Evolutionary conservation across 64 coral and sea anemone species (phyloP), one percentile per base, ranked within the genome.

Genomic region (Anthopleura sola): DNA sequence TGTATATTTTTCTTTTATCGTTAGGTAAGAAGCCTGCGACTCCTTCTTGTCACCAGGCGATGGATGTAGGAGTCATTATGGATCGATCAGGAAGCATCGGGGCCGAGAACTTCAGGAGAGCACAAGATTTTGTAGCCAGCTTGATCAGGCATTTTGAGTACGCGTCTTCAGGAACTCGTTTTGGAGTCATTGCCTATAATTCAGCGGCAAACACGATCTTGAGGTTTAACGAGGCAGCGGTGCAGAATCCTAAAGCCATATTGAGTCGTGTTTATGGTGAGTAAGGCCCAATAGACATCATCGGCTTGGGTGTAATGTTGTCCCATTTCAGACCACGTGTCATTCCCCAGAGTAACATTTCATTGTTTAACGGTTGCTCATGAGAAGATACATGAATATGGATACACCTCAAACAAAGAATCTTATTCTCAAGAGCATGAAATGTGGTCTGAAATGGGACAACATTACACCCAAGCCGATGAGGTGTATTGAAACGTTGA

Each of bases 11-110:
- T 6, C 7, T 17, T 12, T 53, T 53, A 15, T 53, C 14, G 14
- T 6, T 44, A 79, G 76, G 76, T 24, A 18, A 79, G 18, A 44
- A 79, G 17, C 76, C 76, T 6, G 76, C 76, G 15, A 79, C 7
- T 26, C 76, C 76, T 10, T 38, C 76, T 24, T 79, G 76, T 23
- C 76, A 89, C 36, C 36, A 49, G 18, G 37, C 76, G 0, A 60
- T 91, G 82, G 89, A 91, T 36, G 54, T 91, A 38, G 89, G 75
- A 54, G 48, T 91, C 5, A 86, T 91, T 15, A 86, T 91, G 83
- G 89, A 91, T 54, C 82, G 89, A 20, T 91, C 89, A 47, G 89
- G 89, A 19, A 85, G 82, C 13, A 68, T 91, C 19, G 83, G 89
- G 7, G 1, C 13, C 19, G 17, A 33, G 0, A 91, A 91, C 38